Evolutionary conservation across 2,113 vertebrate species (phyloP).

Genomic region (Sorex fumeus): DNA sequence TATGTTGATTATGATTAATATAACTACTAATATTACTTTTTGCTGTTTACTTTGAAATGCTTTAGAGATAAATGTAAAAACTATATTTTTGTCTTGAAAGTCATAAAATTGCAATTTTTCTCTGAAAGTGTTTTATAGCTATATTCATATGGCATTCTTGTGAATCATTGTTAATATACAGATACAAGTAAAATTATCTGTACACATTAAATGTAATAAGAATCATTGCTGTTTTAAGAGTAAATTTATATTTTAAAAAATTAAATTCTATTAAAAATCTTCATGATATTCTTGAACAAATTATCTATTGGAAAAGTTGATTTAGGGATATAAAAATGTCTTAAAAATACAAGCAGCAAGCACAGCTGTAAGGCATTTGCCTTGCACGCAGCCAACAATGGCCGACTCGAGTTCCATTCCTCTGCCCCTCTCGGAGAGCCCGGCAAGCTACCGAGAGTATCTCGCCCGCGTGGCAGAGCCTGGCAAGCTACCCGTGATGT

Average conservation of each 20-base stretch:
- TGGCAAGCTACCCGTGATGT: too few relatives aligned
- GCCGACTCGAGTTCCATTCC: too few relatives aligned
- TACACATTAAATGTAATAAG: background rate
- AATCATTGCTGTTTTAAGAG: background rate
- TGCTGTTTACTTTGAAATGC: background rate
- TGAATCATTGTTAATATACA: background rate
- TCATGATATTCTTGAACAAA: background rate
- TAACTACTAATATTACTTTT: background rate
- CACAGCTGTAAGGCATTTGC: too few relatives aligned
- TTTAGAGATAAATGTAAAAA: slow-evolving; percentile 28
- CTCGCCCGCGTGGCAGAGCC: too few relatives aligned
- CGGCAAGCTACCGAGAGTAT: too few relatives aligned
- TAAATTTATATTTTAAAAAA: background rate
- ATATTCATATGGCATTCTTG: background rate
- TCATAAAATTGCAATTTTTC: background rate
- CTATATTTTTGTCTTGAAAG: background rate
- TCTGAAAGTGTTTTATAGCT: background rate
- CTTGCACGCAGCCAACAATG: too few relatives aligned
- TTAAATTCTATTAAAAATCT: background rate
- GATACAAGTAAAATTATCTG: background rate
- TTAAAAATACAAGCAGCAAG: slow-evolving; percentile 15
- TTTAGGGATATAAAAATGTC: background rate
- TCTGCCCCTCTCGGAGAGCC: too few relatives aligned
- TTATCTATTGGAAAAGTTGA: background rate
- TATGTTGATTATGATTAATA: background rate